Evolutionary conservation across 1,140 invertebrate species (phyloP).

Genomic region (Archivesica marissinica): DNA sequence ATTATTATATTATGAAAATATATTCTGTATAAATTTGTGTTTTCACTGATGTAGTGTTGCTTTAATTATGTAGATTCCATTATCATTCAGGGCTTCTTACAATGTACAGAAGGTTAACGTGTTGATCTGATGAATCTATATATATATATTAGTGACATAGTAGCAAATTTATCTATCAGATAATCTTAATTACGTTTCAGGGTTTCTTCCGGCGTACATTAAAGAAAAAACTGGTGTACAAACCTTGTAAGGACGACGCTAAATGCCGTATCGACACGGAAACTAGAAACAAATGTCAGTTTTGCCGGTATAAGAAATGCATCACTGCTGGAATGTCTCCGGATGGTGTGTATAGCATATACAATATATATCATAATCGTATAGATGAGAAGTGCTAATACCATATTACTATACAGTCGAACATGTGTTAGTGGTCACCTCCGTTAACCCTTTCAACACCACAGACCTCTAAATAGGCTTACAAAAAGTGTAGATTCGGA

Average conservation of each 20-base stretch:
- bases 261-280: slow-evolving; percentile 97
- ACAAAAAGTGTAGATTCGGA: no score
- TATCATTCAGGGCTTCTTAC: no score
- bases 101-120: not conserved
- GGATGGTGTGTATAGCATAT: slow-evolving; percentile 87
- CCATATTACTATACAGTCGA: no score
- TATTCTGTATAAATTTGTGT: no score
- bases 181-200: slow-evolving; percentile 77
- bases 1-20: no score
- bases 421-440: no score
- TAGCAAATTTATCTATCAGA: not conserved
- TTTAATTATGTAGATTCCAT: no score
- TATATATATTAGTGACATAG: not conserved
- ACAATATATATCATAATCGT: no score
- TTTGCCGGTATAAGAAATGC: slow-evolving; percentile 99
- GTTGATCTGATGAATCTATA: not conserved
- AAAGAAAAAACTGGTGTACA: slow-evolving; percentile 98
- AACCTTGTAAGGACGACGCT: slow-evolving; percentile 95
- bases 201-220: slow-evolving; percentile 92
- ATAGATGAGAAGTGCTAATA: no score
- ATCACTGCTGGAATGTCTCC: slow-evolving; percentile 98
- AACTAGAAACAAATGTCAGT: slow-evolving; percentile 98
- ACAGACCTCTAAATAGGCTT: no score
- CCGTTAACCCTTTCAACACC: no score
- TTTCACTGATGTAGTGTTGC: no score